These are phyloP conservation scores for Sinocyclocheilus grahami DNA, from an alignment of 2,113 vertebrate species.

Conservation along the genomic window DNA sequence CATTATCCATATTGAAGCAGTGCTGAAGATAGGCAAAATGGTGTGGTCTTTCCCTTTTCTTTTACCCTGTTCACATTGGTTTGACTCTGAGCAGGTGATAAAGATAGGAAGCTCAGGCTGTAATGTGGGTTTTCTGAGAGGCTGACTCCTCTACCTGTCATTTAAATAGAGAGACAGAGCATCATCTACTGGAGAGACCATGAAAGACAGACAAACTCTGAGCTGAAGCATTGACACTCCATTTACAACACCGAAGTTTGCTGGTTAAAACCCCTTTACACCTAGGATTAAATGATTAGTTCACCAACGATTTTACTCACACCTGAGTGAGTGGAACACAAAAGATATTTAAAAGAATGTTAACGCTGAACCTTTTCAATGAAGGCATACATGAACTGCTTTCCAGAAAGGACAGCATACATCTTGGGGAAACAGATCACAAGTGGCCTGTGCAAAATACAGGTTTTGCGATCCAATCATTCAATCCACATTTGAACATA, in stretches of 20 bases:
- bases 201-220: background rate
- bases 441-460: background rate
- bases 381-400: background rate
- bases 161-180: conserved; percentile 54
- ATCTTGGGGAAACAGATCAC: too few species aligned
- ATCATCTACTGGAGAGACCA: conserved; percentile 56
- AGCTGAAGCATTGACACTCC: background rate
- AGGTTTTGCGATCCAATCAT: background rate
- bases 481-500: background rate
- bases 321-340: background rate
- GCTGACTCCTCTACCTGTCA: conserved; percentile 1
- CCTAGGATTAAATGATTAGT: background rate
- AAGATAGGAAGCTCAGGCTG: background rate
- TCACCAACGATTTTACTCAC: background rate
- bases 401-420: too few species aligned
- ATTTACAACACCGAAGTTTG: background rate
- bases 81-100: conserved; percentile 13
- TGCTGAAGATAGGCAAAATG: background rate
- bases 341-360: background rate
- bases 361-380: background rate
- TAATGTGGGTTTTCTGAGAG: background rate
- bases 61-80: conserved; percentile 1
- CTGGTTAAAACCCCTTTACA: background rate
- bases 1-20: background rate
- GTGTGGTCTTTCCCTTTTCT: background rate